Conservation (phyloP, 1,140 invertebrate species). For the Drosophila mauritiana region DNA sequence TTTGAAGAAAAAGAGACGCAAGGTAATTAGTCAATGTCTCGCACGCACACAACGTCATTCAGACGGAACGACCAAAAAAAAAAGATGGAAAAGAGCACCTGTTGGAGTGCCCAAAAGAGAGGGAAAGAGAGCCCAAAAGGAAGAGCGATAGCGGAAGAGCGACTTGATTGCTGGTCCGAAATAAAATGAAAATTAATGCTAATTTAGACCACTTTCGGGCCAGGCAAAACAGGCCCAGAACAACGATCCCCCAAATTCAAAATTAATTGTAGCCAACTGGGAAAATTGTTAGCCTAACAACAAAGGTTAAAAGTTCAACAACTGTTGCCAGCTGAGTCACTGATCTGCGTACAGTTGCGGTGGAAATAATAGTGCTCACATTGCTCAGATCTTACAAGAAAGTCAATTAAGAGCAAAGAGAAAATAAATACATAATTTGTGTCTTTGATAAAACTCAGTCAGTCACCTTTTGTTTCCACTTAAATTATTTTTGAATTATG, state of each 20-base stretch:
- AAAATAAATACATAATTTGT: not conserved
- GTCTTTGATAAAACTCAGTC: too few relatives aligned
- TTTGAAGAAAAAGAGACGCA: constrained; percentile 15
- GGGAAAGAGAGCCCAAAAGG: constrained; percentile 11
- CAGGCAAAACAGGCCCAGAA: constrained; percentile 2
- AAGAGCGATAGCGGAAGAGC: constrained; percentile 28
- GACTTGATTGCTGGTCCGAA: constrained; percentile 20
- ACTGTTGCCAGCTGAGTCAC: constrained; percentile 40
- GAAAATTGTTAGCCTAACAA: constrained; percentile 54
- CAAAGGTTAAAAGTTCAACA: constrained; percentile 64
- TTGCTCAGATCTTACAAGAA: too few relatives aligned
- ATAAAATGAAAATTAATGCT: constrained; percentile 71
- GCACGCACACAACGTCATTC: constrained; percentile 61
- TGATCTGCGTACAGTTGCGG: constrained; percentile 25
- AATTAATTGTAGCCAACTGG: constrained; percentile 58
- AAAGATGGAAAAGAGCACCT: constrained; percentile 42
- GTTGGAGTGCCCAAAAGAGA: constrained; percentile 34
- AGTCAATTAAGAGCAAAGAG: not conserved
- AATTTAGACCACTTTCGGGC: constrained; percentile 58
- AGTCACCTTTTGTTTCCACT: too few relatives aligned
- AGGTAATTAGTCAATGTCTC: constrained; percentile 74
- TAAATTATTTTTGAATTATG: not conserved
- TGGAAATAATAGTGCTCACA: constrained; percentile 8
- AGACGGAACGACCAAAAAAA: constrained; percentile 52
- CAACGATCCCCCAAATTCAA: constrained; percentile 37